Percentiles rank a stretch among this genome's conserved stretches.
Conservation (phyloP, 1,140 invertebrate species). For the Tetramorium simillimum region DNA sequence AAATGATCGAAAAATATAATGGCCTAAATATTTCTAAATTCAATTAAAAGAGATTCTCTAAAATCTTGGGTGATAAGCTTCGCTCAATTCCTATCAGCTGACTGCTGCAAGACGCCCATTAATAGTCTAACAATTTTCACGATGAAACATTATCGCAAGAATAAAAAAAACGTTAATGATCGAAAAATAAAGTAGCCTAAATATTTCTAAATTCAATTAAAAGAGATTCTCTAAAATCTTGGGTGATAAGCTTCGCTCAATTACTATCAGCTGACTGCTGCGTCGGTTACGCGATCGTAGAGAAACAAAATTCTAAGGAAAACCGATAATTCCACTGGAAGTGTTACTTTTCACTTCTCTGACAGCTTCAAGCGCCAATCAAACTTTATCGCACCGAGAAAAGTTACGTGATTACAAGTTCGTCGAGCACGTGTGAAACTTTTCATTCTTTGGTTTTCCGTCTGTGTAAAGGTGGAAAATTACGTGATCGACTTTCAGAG, state of each 20-base stretch:
- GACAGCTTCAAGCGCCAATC: slow-evolving; percentile 40
- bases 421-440: slow-evolving; percentile 24
- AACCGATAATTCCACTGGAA: slow-evolving; percentile 1
- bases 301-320: slow-evolving; percentile 23
- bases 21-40: background rate
- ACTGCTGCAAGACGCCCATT: background rate
- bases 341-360: slow-evolving; percentile 43
- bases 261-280: background rate
- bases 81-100: background rate
- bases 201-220: background rate
- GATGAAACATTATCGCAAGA: background rate
- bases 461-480: slow-evolving; percentile 24
- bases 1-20: background rate
- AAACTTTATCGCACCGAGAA: slow-evolving; percentile 15
- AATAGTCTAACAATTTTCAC: background rate
- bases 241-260: background rate
- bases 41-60: slow-evolving; percentile 9
- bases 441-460: slow-evolving; percentile 20
- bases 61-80: background rate
- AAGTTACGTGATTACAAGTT: slow-evolving; percentile 41
- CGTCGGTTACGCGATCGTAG: background rate
- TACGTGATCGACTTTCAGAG: slow-evolving; percentile 26
- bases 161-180: background rate
- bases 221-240: background rate
- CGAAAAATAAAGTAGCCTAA: background rate